Percentiles rank a stretch among this genome's conserved stretches.
Evolutionary conservation across 2,113 vertebrate genomes (phyloP).

Genomic region (Ovis aries): DNA sequence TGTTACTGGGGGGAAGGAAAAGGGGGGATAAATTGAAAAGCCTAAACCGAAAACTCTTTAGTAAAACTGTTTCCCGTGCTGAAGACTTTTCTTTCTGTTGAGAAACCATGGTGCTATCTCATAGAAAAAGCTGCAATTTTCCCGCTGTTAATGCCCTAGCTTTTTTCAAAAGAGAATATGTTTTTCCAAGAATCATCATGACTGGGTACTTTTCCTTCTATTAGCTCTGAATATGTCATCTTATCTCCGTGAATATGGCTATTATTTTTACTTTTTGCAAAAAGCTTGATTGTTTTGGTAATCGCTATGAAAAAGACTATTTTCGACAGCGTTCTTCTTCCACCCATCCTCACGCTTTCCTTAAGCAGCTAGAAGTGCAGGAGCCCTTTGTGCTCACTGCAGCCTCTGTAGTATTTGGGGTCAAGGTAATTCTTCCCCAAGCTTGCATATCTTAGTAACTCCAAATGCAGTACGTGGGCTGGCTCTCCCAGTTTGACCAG

Average conservation of each 20-base stretch:
- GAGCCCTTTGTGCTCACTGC: fast-evolving
- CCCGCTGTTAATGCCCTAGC: neutral
- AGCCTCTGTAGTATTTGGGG: no score
- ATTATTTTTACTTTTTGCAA: neutral
- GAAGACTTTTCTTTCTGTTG: neutral
- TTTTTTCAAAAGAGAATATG: neutral
- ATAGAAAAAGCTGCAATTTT: neutral
- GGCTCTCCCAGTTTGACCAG: neutral
- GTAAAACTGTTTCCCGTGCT: neutral
- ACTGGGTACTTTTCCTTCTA: neutral
- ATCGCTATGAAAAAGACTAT: neutral
- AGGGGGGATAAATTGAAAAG: neutral
- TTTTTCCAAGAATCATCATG: neutral
- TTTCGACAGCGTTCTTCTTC: neutral
- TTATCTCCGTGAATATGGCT: neutral
- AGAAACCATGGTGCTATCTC: neutral
- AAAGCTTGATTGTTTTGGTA: neutral
- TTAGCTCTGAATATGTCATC: neutral
- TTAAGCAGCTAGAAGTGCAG: neutral
- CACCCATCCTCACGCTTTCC: neutral
- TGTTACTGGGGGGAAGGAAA: fast-evolving
- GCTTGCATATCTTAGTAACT: neutral
- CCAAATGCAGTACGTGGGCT: neutral
- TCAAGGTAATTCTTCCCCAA: neutral
- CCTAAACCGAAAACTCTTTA: fast-evolving